Evolutionary conservation across 1,140 invertebrate genomes (phyloP).

Genomic region (Zaprionus ornatus): DNA sequence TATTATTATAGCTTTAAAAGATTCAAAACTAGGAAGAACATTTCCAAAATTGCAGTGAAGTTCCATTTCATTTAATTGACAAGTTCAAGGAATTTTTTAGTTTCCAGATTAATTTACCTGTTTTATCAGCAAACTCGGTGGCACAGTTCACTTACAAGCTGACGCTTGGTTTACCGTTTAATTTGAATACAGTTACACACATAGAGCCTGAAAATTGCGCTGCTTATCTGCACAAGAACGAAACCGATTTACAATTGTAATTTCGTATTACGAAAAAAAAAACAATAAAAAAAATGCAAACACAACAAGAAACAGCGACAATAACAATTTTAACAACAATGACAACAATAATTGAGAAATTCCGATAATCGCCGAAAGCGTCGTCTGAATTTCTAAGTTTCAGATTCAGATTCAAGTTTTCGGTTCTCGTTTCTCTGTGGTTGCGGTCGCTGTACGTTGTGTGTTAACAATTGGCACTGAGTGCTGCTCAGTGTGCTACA

Average conservation of each 20-base stretch:
- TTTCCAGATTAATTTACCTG: not conserved
- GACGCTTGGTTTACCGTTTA: not conserved
- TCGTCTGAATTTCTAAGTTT: slow-evolving; percentile 1
- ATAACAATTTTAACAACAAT: slow-evolving; percentile 6
- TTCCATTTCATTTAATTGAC: not conserved
- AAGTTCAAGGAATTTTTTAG: not conserved
- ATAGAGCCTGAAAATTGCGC: not conserved
- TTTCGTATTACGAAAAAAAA: slow-evolving; percentile 4
- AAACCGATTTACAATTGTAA: not conserved
- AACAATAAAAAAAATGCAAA: slow-evolving; percentile 3
- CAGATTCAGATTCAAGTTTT: not conserved
- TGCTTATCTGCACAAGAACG: not conserved
- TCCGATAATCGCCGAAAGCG: slow-evolving; percentile 11
- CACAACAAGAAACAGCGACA: not conserved
- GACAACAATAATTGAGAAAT: slow-evolving; percentile 4
- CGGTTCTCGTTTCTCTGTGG: not conserved
- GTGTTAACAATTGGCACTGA: not conserved
- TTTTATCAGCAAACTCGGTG: not conserved
- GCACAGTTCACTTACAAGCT: not conserved
- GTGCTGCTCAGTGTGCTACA: not conserved
- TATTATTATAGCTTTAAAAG: not conserved
- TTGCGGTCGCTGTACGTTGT: not conserved
- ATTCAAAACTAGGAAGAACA: not conserved
- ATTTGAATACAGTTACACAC: not conserved
- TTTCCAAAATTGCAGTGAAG: not conserved